These are phyloP conservation scores for Anthrax anthrax DNA, from an alignment of 2,888 invertebrate genomes.

Conservation along the genomic window DNA sequence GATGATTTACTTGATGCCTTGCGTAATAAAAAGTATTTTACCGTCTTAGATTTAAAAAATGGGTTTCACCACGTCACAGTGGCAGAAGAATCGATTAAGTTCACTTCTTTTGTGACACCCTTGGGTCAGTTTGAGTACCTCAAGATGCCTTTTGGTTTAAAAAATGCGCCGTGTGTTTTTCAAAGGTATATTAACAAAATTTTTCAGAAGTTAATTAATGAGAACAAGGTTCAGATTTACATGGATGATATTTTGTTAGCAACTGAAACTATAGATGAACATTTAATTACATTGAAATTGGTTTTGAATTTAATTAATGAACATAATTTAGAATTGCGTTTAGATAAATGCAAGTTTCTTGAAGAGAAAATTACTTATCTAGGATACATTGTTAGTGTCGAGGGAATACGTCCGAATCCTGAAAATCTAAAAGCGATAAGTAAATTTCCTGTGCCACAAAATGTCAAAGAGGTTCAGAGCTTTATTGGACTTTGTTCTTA, in stretches of 20 bases:
- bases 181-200: constrained; percentile 14
- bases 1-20: constrained; percentile 7
- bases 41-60: constrained; percentile 10
- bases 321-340: constrained; percentile 1
- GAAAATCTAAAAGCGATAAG: constrained; percentile 15
- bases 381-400: constrained; percentile 11
- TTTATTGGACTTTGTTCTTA: constrained; percentile 18
- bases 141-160: constrained; percentile 10
- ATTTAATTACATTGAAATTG: constrained; percentile 7
- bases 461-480: constrained; percentile 12
- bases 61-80: constrained; percentile 12
- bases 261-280: constrained; percentile 9
- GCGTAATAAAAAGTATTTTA: constrained; percentile 10
- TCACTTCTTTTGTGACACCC: constrained; percentile 13
- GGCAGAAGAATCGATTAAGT: constrained; percentile 11
- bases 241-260: constrained; percentile 15
- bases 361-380: constrained; percentile 12
- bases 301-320: constrained; percentile 10
- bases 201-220: constrained; percentile 7
- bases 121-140: constrained; percentile 11
- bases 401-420: constrained; percentile 13
- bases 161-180: constrained; percentile 5
- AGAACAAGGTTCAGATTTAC: constrained; percentile 11
- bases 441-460: constrained; percentile 11
- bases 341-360: constrained; percentile 12